Base-by-base conservation (phyloP, 2,113 vertebrate genomes). In the Mesembrinibis cayennensis region DNA sequence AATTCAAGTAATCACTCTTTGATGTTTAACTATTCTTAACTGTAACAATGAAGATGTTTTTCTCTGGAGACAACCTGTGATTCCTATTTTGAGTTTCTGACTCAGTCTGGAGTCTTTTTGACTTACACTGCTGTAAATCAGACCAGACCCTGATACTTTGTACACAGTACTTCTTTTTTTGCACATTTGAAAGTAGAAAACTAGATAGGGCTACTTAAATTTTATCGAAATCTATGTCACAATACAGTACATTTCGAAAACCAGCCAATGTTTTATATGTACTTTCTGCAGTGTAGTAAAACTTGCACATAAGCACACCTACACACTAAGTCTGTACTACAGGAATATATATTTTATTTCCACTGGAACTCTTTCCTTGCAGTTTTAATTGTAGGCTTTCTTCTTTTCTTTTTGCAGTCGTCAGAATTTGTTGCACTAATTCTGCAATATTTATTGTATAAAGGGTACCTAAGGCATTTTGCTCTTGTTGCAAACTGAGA, bases 291-390 rank as follows among this genome's bases (percentile, higher is more conserved):
- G 5, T 8, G 42, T n/a, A 56, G 50, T 52, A 71, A 88, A 47
- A 7, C 2, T 2, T 29, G 36, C 30, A 40, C 19, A 10, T 16
- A 74, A 62, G 7, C 34, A 89, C 0, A 0, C 21, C 30, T 72
- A 16, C 23, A 27, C 11, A 70, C 3, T 5, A 36, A 6, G 62
- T 84, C 45, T 81, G 12, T 36, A 56, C 10, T 85, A 49, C 26
- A 44, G 27, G 36, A 56, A 3, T 70, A 56, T 78, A 7, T 11
- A 16, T 65, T 84, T 72, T 86, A 34, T 40, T 93, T 87, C 49
- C 20, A n/a, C 22, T 45, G 25, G 8, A 94, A 52, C 9, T 40
- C 13, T 59, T 63, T 55, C 42, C 29, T 78, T 82, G 19, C 2
- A 78, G 23, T 16, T 74, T 82, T 87, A 18, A 52, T 73, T 69